phyloP scores from a whole-genome alignment of 2,113 vertebrate species.

The Emydocephalus ijimae region DNA sequence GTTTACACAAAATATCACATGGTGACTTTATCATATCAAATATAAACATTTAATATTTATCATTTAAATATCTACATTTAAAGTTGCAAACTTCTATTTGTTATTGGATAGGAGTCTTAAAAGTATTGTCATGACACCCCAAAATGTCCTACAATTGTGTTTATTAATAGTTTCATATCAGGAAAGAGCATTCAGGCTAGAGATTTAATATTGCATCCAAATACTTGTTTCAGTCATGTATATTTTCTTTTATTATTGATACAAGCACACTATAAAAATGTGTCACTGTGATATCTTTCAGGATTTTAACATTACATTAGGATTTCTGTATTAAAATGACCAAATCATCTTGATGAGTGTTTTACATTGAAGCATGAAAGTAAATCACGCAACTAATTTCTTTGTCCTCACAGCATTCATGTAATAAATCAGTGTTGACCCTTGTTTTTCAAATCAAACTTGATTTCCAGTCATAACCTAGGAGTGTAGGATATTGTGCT shows the following conservation, averaged over 20 bases:
- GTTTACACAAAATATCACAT: constrained; percentile 35
- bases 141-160: not conserved
- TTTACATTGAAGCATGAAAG: constrained; percentile 10
- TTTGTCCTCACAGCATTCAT: not conserved
- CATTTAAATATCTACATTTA: not conserved
- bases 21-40: constrained; percentile 32
- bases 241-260: constrained; percentile 29
- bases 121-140: not conserved
- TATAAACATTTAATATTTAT: constrained; percentile 38
- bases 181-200: not conserved
- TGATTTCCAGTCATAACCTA: not conserved
- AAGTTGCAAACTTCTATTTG: not conserved
- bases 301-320: constrained; percentile 41
- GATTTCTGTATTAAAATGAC: constrained; percentile 42
- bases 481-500: not conserved
- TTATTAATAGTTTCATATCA: not conserved
- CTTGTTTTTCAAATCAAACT: constrained; percentile 1
- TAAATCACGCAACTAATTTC: not conserved
- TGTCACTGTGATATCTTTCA: constrained; percentile 53
- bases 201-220: constrained; percentile 13
- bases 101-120: constrained; percentile 20
- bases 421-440: not conserved
- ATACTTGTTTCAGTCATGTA: constrained; percentile 13
- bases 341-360: constrained; percentile 5
- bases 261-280: constrained; percentile 54